Base-by-base conservation (phyloP, 2,888 invertebrate species). In the Eutolmus rufibarbis region DNA sequence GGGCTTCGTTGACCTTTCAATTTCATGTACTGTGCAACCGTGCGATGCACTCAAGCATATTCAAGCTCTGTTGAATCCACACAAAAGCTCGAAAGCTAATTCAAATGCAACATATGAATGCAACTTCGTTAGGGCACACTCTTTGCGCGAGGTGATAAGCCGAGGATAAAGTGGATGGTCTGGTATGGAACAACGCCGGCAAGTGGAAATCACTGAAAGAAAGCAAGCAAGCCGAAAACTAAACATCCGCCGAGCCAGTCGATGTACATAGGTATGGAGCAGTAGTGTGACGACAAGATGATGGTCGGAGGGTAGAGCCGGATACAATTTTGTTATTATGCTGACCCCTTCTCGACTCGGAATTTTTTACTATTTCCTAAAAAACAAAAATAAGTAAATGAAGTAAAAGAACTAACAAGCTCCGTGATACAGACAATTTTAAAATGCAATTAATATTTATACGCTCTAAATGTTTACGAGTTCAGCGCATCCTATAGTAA, bases 91-190 rank as follows among this genome's bases (percentile, higher is more conserved):
- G 37, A 66, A 84, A 84, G 74, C 74, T 84, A 84, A 84, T 84
- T 84, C 84, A 84, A 57, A 84, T 84, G 84, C 84, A 84, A 84
- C 84, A 84, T 84, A 84, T 84, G 84, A 84, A 84, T 84, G 74
- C 66, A 84, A 84, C 74, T 84, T 84, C 84, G 84, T 84, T 84
- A 84, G 84, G 37, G 84, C 23, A 40, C 66, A 40, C 74, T 84
- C 66, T 84, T 57, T 84, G 34, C n/a, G 37, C 57, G 51, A 84
- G 84, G 84, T 84, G 84, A 84, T 84, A 84, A 84, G 40, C 84
- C 84, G 74, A 43, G 23, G 84, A 74, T 84, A 40, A 66, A 37
- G 82, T 82, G 16, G 66, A 23, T 12, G 40, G 40, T 40, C 66
- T n/a, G 14, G 19, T 84, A 37, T 28, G 84, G 40, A 84, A 74